Percentiles rank a stretch among this genome's conserved stretches.
These are phyloP conservation scores for Osedax frankpressi DNA, from an alignment of 2,888 invertebrate genomes.

Conservation along the genomic window DNA sequence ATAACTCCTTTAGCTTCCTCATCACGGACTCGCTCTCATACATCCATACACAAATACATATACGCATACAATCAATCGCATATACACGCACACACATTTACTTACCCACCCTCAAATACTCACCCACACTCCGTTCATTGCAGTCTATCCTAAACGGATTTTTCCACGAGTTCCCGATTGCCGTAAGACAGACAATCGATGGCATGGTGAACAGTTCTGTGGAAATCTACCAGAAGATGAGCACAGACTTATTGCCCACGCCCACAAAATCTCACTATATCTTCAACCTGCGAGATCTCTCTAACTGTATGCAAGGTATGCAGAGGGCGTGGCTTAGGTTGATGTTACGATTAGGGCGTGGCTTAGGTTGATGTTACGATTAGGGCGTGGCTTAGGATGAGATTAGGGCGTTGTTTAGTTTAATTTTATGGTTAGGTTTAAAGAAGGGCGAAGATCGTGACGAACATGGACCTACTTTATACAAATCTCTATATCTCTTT, in stretches of 20 bases:
- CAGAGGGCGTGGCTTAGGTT: no score
- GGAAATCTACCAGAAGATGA: conserved; percentile 46
- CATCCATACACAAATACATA: not conserved
- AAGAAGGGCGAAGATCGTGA: no score
- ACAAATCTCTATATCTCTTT: no score
- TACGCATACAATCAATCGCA: not conserved
- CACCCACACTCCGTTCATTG: conserved; percentile 13
- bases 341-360: no score
- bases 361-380: no score
- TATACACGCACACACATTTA: not conserved
- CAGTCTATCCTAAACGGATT: conserved; percentile 60
- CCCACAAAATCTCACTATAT: conserved; percentile 48
- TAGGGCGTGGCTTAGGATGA: no score
- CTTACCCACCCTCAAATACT: not conserved
- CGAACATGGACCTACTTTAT: no score
- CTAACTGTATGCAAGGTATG: conserved; percentile 52
- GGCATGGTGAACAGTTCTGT: conserved; percentile 43
- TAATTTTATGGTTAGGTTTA: no score
- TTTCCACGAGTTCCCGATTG: conserved; percentile 61
- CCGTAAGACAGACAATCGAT: conserved; percentile 40
- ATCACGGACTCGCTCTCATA: not conserved
- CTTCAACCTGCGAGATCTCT: conserved; percentile 57
- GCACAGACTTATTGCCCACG: conserved; percentile 45
- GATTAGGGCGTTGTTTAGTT: no score
- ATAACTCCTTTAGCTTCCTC: no score